Base-by-base conservation (phyloP, 2,113 vertebrate genomes). In the Brienomyrus brachyistius region DNA sequence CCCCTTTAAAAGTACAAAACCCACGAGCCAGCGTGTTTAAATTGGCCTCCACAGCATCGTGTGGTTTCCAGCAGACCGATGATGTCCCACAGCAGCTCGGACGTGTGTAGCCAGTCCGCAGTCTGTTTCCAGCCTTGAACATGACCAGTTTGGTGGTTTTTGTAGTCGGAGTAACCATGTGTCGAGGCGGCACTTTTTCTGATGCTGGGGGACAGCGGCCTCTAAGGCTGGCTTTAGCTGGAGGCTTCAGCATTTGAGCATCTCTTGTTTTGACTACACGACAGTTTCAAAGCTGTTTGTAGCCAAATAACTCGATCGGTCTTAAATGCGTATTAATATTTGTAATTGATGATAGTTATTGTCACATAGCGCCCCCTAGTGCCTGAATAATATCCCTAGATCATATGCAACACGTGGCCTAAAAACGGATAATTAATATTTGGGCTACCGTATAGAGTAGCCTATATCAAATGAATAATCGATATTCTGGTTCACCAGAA, bases 331-430 rank as follows among this genome's bases (percentile, higher is more conserved):
- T 80, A 80, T 80, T 80, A 43, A 43, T 43, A 40, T 43, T 43
- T 17, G 74, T 43, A 80, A 43, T 80, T 80, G 13, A 43, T 80
- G 5, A 80, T 8, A 17, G 74, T 43, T 43, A 43, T 87, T 8
- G 31, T 56, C 66, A 74, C 86, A 21, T 56, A 40, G n/a, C 50
- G 35, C 85, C 89, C 31, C 66, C 89, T 90, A 87, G 66, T 90
- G 66, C 50, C 59, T 23, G 13, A 70, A 87, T 10, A 84, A 50
- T 84, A n/a, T 48, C 21, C 7, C 45, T 83, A 62, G 70, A 62
- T 27, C 15, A 83, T 80, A 80, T 40, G 74, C 35, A 19, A 8
- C 74, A 27, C 62, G 62, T 70, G 62, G 62, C 31, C 59, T 66
- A 66, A 27, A 66, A 66, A 66, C 23, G 52, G n/a, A 27, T 66